Conservation (phyloP, 1,140 invertebrate species). For the Venustaconcha ellipsiformis region DNA sequence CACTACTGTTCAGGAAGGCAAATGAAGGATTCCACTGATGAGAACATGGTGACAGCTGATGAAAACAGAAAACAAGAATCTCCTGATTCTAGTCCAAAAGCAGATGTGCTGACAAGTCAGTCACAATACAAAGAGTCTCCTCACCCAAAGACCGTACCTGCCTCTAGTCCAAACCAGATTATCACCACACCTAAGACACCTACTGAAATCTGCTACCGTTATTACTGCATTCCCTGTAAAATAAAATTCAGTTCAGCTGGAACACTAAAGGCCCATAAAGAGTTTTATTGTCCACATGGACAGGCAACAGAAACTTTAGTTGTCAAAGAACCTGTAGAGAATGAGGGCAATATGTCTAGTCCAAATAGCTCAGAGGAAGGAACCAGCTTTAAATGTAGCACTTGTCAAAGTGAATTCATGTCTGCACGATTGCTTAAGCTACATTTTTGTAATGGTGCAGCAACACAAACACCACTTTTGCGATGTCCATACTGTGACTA, state of each 20-base stretch:
- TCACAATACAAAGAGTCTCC: no score
- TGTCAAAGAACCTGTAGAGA: slow-evolving; percentile 38
- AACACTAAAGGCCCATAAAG: slow-evolving; percentile 93
- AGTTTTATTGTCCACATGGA: slow-evolving; percentile 85
- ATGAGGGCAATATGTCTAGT: slow-evolving; percentile 25
- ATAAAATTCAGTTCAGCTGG: slow-evolving; percentile 95
- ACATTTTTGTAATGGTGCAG: slow-evolving; percentile 66
- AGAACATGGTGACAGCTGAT: not conserved
- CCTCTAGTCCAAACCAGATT: not conserved
- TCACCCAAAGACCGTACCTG: no score
- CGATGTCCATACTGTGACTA: slow-evolving; percentile 88
- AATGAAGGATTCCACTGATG: not conserved
- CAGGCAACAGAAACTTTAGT: slow-evolving; percentile 55
- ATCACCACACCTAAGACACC: not conserved
- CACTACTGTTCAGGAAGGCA: slow-evolving; percentile 87
- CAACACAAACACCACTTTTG: slow-evolving; percentile 49
- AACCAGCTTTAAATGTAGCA: slow-evolving; percentile 60
- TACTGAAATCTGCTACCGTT: slow-evolving; percentile 47
- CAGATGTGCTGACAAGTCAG: not conserved
- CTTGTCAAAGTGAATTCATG: slow-evolving; percentile 67
- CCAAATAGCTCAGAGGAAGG: slow-evolving; percentile 9
- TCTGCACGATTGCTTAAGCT: slow-evolving; percentile 66
- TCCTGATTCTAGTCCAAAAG: not conserved
- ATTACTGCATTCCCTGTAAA: slow-evolving; percentile 86
- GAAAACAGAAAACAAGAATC: not conserved